Percentiles rank a stretch among this genome's conserved stretches.
These are phyloP conservation scores for Antidorcas marsupialis DNA, from an alignment of 2,113 vertebrate species.

Conservation along the genomic window DNA sequence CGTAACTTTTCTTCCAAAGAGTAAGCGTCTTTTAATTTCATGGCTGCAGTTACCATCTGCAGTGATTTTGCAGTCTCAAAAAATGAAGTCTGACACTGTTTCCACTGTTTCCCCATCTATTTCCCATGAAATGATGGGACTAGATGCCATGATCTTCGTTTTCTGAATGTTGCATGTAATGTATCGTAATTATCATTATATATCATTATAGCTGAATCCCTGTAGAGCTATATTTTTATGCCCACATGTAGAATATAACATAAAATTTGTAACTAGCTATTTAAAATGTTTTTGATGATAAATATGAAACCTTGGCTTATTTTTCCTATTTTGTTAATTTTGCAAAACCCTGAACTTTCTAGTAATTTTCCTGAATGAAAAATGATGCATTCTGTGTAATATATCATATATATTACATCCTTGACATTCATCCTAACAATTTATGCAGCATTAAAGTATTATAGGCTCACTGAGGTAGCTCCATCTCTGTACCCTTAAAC, in stretches of 20 bases:
- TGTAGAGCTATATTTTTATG: not conserved
- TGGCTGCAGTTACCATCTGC: too few relatives aligned
- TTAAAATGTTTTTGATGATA: not conserved
- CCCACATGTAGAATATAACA: not conserved
- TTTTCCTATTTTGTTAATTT: not conserved
- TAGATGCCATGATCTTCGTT: too few relatives aligned
- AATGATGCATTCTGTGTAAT: not conserved
- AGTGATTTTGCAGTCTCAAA: too few relatives aligned
- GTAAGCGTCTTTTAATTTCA: too few relatives aligned
- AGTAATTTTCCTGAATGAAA: not conserved
- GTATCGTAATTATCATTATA: not conserved
- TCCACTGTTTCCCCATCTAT: too few relatives aligned
- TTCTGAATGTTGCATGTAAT: not conserved
- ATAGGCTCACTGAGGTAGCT: not conserved
- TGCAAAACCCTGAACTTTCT: not conserved
- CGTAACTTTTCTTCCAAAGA: too few relatives aligned
- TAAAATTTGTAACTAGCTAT: not conserved
- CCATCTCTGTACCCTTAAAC: not conserved
- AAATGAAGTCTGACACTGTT: too few relatives aligned
- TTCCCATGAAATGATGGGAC: too few relatives aligned
- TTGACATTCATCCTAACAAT: not conserved
- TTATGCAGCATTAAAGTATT: not conserved
- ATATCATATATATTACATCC: not conserved
- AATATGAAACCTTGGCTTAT: not conserved
- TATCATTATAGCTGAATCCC: not conserved